Conservation (phyloP, 2,113 vertebrate species). For the Solenodon paradoxus region DNA sequence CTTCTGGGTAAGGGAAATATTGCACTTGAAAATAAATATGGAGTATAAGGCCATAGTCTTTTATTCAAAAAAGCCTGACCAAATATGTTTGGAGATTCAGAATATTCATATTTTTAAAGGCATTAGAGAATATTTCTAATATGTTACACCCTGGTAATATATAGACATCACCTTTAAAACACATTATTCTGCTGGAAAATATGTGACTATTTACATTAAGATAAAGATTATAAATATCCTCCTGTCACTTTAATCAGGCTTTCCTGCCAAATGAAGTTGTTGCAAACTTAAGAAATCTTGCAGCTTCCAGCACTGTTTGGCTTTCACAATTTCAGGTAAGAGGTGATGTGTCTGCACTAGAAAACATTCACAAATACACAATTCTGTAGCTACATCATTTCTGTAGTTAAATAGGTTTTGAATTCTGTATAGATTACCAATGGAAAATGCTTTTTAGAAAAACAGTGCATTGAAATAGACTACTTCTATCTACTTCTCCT, state of each 20-base stretch:
- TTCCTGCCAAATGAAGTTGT: neutral
- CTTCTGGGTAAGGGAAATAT: neutral
- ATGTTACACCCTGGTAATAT: neutral
- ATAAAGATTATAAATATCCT: neutral
- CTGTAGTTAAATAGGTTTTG: neutral
- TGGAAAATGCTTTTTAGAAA: neutral
- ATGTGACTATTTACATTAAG: neutral
- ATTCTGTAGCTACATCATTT: neutral
- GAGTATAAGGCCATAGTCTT: neutral
- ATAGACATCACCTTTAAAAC: neutral
- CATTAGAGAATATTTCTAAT: neutral
- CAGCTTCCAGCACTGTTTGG: neutral
- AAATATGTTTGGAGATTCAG: conserved; percentile 8
- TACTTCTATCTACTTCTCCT: neutral
- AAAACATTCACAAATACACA: neutral
- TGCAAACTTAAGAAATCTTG: neutral
- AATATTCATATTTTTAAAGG: neutral
- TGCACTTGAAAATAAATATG: neutral
- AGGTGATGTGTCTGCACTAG: neutral
- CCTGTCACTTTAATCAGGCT: neutral
- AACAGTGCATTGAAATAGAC: neutral
- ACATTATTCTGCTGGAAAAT: neutral
- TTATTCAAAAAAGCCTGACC: neutral
- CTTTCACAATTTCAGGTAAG: neutral
- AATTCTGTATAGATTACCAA: neutral